Conservation (phyloP, 2,888 invertebrate genomes). For the Heliconius hortense region DNA sequence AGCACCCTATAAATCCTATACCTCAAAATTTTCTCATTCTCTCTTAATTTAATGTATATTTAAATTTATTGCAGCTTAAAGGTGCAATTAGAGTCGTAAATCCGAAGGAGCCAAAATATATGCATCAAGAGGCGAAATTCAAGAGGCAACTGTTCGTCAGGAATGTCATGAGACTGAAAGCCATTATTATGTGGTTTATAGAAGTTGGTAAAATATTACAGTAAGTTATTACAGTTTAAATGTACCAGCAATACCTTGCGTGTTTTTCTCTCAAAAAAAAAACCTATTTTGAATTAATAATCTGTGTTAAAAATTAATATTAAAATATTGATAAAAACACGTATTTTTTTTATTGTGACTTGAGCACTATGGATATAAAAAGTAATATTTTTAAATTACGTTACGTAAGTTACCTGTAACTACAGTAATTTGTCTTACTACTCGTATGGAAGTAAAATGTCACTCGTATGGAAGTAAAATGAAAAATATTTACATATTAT, state of each 20-base stretch:
- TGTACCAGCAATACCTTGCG: not conserved
- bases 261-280: not conserved
- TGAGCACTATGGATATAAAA: too few relatives aligned
- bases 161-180: constrained; percentile 95
- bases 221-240: constrained; percentile 79
- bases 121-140: constrained; percentile 97
- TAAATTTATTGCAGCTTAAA: constrained; percentile 79
- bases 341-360: too few relatives aligned
- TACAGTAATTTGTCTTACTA: too few relatives aligned
- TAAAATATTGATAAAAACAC: too few relatives aligned
- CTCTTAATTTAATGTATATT: not conserved
- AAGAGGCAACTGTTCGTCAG: constrained; percentile 96
- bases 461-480: too few relatives aligned
- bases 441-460: too few relatives aligned
- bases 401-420: too few relatives aligned
- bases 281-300: too few relatives aligned
- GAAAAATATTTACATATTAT: too few relatives aligned
- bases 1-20: too few relatives aligned
- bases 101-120: constrained; percentile 97
- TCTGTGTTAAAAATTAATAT: too few relatives aligned
- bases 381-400: too few relatives aligned
- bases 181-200: constrained; percentile 93
- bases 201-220: constrained; percentile 95
- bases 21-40: not conserved
- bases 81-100: constrained; percentile 96